phyloP scores from a whole-genome alignment of 2,888 invertebrate genomes.

The Euclidia mi region DNA sequence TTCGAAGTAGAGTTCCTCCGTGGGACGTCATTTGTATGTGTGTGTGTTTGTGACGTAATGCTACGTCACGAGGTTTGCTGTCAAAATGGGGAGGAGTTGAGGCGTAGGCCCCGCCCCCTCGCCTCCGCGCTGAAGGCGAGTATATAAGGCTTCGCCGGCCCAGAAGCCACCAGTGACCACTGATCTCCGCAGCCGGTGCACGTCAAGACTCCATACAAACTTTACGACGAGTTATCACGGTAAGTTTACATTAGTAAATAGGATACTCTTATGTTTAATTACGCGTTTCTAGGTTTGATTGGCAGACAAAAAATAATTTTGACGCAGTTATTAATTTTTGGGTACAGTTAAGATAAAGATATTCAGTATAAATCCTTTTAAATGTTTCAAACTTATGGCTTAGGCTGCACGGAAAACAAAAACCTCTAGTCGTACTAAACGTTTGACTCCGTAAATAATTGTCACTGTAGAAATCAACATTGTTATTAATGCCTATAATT shows the following conservation, averaged over 20 bases:
- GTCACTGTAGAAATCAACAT: no score
- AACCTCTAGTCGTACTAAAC: no score
- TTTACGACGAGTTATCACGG: constrained; percentile 80
- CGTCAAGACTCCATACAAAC: constrained; percentile 67
- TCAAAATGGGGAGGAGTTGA: constrained; percentile 78
- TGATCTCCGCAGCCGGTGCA: constrained; percentile 51
- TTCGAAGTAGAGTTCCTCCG: no score
- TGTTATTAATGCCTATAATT: no score
- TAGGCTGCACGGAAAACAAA: no score
- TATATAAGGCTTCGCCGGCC: constrained; percentile 76
- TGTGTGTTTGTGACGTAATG: constrained; percentile 67
- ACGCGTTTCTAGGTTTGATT: not conserved
- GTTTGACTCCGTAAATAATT: no score
- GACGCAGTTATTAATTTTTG: no score
- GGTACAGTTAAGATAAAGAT: no score
- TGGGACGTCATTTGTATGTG: constrained; percentile 2
- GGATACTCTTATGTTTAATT: not conserved
- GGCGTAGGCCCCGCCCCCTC: constrained; percentile 76
- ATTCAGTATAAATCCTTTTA: no score
- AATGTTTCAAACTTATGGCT: no score
- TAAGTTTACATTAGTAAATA: constrained; percentile 65
- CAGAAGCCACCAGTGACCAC: constrained; percentile 63
- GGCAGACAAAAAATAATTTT: not conserved
- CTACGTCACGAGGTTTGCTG: constrained; percentile 62
- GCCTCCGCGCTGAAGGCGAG: constrained; percentile 59